These are phyloP conservation scores for Diadegma fenestrale DNA, from an alignment of 2,888 invertebrate genomes.

Conservation along the genomic window DNA sequence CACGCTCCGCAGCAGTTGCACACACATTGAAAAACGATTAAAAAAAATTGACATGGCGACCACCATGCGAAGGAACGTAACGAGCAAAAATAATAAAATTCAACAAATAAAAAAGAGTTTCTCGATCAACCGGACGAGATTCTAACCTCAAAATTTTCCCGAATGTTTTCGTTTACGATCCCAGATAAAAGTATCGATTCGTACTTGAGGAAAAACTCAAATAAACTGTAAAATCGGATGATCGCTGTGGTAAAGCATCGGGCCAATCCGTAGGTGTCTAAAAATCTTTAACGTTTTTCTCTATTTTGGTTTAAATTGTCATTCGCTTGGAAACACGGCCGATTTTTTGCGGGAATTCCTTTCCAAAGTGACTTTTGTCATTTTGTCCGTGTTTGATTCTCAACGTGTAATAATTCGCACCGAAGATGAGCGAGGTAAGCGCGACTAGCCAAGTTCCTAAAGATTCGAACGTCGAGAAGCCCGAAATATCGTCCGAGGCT, in stretches of 20 bases:
- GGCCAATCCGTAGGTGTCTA: constrained; percentile 6
- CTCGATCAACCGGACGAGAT: neutral
- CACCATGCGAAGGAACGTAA: constrained; percentile 32
- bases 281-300: neutral
- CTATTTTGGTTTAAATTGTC: neutral
- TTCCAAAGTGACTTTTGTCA: neutral
- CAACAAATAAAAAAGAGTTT: neutral
- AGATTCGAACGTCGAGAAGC: constrained; percentile 13
- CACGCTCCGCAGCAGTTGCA: neutral
- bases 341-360: neutral
- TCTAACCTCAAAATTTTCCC: neutral
- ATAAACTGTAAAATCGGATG: neutral
- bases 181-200: neutral
- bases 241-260: neutral
- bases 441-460: constrained; percentile 17
- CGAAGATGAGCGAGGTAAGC: constrained; percentile 67
- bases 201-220: neutral
- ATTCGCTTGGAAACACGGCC: neutral
- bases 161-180: neutral
- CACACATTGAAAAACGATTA: neutral
- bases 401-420: neutral
- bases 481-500: neutral
- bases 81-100: constrained; percentile 20
- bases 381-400: neutral
- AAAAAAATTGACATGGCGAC: constrained; percentile 57